Evolutionary conservation across 2,888 invertebrate genomes (phyloP), one percentile per base, ranked within the genome.

Genomic region (Balanococcus diminutus): DNA sequence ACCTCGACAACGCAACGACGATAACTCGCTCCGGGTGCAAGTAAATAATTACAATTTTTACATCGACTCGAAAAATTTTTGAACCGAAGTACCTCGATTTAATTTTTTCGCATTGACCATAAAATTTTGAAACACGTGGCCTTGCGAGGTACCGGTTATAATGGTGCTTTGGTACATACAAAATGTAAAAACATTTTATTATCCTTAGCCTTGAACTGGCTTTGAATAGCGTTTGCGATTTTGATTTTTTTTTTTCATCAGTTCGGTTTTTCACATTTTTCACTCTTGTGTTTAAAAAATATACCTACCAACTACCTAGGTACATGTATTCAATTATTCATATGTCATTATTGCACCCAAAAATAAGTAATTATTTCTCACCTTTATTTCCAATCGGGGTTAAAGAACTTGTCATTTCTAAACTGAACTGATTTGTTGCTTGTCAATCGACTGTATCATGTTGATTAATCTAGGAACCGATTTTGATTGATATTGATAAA

Each of bases 61-160:
- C 56, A 56, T 72, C 14, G 14, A 25, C 14, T 9, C 31, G 72
- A 75, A 32, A 75, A 32, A 32, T 32, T 75, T 67, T 67, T 16
- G 14, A 46, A 46, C 11, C 61, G 61, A 19, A 19, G 19, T 28
- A 28, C 61, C 11, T 4, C 1, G 2, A 25, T 67, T 67, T 67
- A 67, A 67, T 14, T 67, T 14, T 67, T 28, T 67, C 11, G 28
- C 61, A 67, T 11, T 67, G 61, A 67, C 61, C 75, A 75, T 75
- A 75, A 75, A 67, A 75, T 75, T 75, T 75, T 75, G 75, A 75
- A 75, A 75, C n/a, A 75, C 6, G 31, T 9, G 75, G n/a, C 75
- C 75, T 75, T 75, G 75, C 75, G 16, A 5, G n/a, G 75, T 36
- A 75, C 75, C n/a, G 32, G 75, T 75, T 61, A 75, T n/a, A 75